These are phyloP conservation scores for Anhinga rufa DNA, from an alignment of 2,113 vertebrate species.

Conservation along the genomic window DNA sequence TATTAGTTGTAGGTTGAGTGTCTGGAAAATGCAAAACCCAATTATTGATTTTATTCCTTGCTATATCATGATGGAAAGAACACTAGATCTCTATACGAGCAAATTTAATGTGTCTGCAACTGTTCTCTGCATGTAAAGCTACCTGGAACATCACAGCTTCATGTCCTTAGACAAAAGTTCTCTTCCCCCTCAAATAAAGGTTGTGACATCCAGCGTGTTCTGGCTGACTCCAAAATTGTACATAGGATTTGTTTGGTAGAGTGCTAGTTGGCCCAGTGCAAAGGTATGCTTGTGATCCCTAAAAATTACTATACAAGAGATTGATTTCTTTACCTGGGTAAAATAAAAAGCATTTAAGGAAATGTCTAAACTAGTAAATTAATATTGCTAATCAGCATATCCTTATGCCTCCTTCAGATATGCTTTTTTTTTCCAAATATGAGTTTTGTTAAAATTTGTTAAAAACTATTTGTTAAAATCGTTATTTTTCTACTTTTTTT, in stretches of 20 bases:
- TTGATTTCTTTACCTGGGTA: neutral
- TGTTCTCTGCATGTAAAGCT: neutral
- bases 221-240: neutral
- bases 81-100: neutral
- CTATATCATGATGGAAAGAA: neutral
- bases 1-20: neutral
- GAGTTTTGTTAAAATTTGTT: neutral
- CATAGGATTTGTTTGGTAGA: neutral
- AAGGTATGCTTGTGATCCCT: neutral
- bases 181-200: neutral
- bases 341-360: neutral
- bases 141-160: neutral
- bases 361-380: neutral
- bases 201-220: neutral
- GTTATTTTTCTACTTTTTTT: neutral
- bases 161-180: neutral
- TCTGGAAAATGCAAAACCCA: neutral
- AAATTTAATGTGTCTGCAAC: neutral
- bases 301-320: neutral
- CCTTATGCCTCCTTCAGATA: neutral
- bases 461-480: too few species aligned
- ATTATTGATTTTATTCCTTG: neutral
- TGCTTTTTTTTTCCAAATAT: rapidly evolving
- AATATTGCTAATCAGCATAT: neutral
- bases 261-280: neutral